phyloP scores from a whole-genome alignment of 2,113 vertebrate species.

The Lophotis ruficrista region DNA sequence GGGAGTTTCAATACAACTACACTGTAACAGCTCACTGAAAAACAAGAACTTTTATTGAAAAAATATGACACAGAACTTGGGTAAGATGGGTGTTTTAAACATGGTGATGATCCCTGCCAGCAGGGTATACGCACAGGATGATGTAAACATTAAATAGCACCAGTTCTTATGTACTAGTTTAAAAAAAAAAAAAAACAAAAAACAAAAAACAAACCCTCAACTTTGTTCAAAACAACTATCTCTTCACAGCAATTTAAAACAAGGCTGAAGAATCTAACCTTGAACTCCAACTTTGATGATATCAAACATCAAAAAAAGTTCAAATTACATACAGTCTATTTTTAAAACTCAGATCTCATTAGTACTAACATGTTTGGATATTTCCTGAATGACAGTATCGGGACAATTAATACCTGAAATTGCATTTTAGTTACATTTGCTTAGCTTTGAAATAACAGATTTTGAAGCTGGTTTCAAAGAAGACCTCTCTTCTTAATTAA shows the following conservation, averaged over 20 bases:
- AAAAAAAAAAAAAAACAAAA: too few relatives aligned
- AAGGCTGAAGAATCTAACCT: neutral
- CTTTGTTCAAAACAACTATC: neutral
- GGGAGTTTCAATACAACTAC: neutral
- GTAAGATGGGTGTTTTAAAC: neutral
- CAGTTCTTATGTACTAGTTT: neutral
- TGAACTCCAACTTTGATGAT: neutral
- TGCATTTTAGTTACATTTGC: neutral
- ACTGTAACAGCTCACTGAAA: neutral
- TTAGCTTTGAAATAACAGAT: neutral
- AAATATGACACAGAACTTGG: neutral
- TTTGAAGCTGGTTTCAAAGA: neutral
- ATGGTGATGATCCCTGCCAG: neutral
- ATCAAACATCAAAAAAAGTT: neutral
- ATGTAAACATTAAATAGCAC: neutral
- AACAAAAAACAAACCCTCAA: neutral
- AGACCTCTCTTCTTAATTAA: neutral
- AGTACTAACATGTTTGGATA: neutral
- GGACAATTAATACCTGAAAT: neutral
- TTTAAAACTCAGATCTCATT: neutral
- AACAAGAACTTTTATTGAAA: neutral
- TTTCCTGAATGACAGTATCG: neutral
- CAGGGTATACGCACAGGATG: neutral
- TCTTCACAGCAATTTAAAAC: neutral
- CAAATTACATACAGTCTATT: neutral